Evolutionary conservation across 2,888 invertebrate genomes (phyloP), one percentile per base, ranked within the genome.

Genomic region (Podabrus alpinus): DNA sequence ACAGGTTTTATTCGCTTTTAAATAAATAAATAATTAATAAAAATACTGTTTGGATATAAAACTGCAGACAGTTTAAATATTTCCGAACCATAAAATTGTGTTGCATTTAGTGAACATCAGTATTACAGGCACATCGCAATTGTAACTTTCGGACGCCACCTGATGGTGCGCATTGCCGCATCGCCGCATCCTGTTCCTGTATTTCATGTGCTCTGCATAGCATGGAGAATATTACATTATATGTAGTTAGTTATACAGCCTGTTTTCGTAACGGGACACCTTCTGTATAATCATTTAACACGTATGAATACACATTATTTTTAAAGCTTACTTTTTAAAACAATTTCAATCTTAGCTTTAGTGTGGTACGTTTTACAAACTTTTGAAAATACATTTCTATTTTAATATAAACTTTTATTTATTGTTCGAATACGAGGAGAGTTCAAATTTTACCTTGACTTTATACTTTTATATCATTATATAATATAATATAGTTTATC

Each of bases 101-200:
- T 71, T 74, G 77, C 79, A 81, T 83, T 83, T 83, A 84, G 82
- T 81, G 82, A 82, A 81, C 83, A 85, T 86, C 85, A 84, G 84
- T 83, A 85, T 83, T 84, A 81, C 82, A 82, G 83, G 84, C 86
- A 86, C 85, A 85, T 85, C 81, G 84, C 84, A 86, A 85, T 83
- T 85, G 85, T 86, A 85, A 84, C 84, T 84, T 82, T 84, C 80
- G 80, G 78, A 74, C 79, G 80, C 85, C 85, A 85, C 85, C 86
- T 85, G 85, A 85, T 85, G 85, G 85, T 81, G 82, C 84, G 82
- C 83, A 84, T 84, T 84, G 83, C 84, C 84, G 83, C 84, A 85
- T 85, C 84, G 84, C 85, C 84, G 84, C 85, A 85, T 85, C 84
- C 84, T 80, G 84, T 81, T 82, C 81, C 81, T 83, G 81, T 82